Conservation (phyloP, 2,888 invertebrate species). For the Phalera bucephala region DNA sequence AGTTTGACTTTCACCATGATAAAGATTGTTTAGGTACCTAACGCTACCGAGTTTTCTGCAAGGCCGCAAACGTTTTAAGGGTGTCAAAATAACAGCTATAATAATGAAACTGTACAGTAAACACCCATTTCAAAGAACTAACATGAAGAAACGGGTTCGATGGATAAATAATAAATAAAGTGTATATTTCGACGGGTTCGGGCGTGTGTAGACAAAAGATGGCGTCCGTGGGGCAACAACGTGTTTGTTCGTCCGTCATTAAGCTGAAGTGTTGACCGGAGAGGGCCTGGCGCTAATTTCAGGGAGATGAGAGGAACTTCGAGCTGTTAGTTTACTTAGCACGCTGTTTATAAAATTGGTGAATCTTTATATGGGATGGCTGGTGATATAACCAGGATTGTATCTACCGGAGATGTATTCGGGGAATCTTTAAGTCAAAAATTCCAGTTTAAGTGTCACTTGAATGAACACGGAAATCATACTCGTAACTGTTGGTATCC, state of each 20-base stretch:
- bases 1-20: too few species aligned
- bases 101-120: too few species aligned
- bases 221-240: conserved; percentile 55
- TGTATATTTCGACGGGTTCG: conserved; percentile 70
- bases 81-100: too few species aligned
- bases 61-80: too few species aligned
- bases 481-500: too few species aligned
- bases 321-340: conserved; percentile 53
- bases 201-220: conserved; percentile 73
- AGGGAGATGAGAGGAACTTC: conserved; percentile 50
- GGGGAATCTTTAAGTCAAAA: too few species aligned
- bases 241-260: conserved; percentile 79
- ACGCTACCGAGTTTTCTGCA: too few species aligned
- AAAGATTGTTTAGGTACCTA: too few species aligned
- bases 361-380: background rate
- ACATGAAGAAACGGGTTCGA: conserved; percentile 72
- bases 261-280: conserved; percentile 68
- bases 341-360: conserved; percentile 13
- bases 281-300: conserved; percentile 69
- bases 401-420: too few species aligned
- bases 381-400: too few species aligned
- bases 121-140: conserved; percentile 78
- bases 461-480: too few species aligned
- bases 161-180: conserved; percentile 80
- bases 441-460: too few species aligned